Base-by-base conservation (phyloP, 2,797 vertebrate species). In the Hylomyscus alleni region DNA sequence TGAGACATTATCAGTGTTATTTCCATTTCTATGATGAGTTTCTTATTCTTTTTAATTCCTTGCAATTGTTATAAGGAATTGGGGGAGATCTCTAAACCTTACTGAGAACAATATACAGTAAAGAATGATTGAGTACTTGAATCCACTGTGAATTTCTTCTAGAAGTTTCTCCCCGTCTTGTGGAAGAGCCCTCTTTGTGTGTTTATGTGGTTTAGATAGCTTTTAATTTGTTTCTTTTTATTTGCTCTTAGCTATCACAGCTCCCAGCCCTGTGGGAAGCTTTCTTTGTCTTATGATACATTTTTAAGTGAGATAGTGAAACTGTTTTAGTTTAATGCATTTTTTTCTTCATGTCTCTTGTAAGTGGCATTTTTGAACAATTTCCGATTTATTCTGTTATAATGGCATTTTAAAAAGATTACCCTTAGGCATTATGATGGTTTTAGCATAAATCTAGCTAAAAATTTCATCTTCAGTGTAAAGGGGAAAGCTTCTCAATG, bases 401-500 rank as follows among this genome's bases (percentile, higher is more conserved):
- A 97, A 97, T 95, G 93, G 85, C 90, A 97, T 98, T 97, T 98
- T 62, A 50, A 97, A 97, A 96, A 97, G 94, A 97, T 97, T 97
- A 97, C 95, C 95, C 73, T 92, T 94, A 95, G 90, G 77, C 86
- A 96, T 97, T 97, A 72, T 82, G 85, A 95, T 96, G 81, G 84
- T 81, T 97, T 98, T 90, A 97, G 94, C 98, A 97, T 97, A 97
- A 97, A 97, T 81, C 91, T 96, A 94, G 80, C 86, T 96, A 92
- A 93, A 96, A 96, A 72, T 94, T 88, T 72, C 58, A 81, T 97
- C 96, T 93, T 94, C 92, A 52, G n/a, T 85, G 8, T 96, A 88
- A 85, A 65, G 94, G 92, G 76, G 73, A 97, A 97, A 86, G 9
- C 62, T 95, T 72, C 75, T 95, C 93, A 94, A 94, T 94, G 75